Evolutionary conservation across 2,888 invertebrate species (phyloP).

Genomic region (Ditula angustiorana): DNA sequence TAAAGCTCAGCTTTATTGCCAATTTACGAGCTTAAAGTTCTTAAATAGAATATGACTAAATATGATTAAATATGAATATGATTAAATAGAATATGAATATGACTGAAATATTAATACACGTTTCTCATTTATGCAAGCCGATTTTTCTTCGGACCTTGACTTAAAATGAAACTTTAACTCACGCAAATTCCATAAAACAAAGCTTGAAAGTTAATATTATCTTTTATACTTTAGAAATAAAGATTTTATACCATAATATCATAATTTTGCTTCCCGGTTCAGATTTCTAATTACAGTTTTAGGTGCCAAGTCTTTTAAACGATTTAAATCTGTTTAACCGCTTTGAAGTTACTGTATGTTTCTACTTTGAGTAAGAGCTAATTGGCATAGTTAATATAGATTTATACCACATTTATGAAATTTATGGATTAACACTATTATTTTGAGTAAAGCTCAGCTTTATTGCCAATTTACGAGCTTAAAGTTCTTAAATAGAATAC

Average conservation of each 20-base stretch:
- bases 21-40: too few species aligned
- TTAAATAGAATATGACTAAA: too few species aligned
- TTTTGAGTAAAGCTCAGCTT: too few species aligned
- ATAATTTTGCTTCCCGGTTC: not conserved
- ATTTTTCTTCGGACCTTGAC: conserved; percentile 3
- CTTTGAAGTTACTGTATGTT: not conserved
- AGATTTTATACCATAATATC: not conserved
- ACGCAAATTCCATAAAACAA: not conserved
- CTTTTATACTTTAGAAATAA: not conserved
- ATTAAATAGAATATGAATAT: conserved; percentile 21
- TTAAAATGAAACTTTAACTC: not conserved
- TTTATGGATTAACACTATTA: not conserved
- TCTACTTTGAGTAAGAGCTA: not conserved
- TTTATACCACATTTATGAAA: not conserved
- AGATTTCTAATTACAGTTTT: not conserved
- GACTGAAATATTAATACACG: conserved; percentile 29
- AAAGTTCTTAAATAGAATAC: conserved; percentile 12
- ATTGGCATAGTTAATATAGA: not conserved
- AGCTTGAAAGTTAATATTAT: not conserved
- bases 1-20: too few species aligned
- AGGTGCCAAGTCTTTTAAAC: not conserved
- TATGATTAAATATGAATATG: too few species aligned
- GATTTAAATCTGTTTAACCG: not conserved
- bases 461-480: too few species aligned
- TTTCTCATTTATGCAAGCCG: conserved; percentile 13